Evolutionary conservation across 2,797 vertebrate genomes (phyloP).

Genomic region (Botia almorhae): DNA sequence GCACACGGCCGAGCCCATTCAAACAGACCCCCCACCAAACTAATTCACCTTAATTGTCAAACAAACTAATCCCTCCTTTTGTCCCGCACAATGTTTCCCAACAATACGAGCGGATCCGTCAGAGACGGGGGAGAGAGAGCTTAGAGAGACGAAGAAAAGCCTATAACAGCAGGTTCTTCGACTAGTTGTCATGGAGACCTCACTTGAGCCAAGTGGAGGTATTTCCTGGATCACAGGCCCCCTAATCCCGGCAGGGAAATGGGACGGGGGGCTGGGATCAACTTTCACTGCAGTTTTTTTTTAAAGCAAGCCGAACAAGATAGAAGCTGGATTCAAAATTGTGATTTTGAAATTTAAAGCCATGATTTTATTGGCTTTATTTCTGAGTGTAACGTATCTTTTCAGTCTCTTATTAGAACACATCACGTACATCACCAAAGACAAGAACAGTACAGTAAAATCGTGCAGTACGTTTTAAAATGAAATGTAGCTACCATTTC

Average conservation of each 20-base stretch:
- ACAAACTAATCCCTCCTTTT: conserved; percentile 55
- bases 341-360: too few species aligned
- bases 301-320: neutral
- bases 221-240: conserved; percentile 97
- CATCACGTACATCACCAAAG: too few species aligned
- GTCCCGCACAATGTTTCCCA: conserved; percentile 79
- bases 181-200: conserved; percentile 93
- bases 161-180: conserved; percentile 88
- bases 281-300: conserved; percentile 76
- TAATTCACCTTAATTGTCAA: conserved; percentile 43
- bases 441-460: too few species aligned
- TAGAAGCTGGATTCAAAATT: neutral
- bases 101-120: conserved; percentile 40
- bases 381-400: too few species aligned
- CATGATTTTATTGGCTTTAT: neutral
- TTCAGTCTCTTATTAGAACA: too few species aligned
- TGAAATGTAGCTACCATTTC: too few species aligned
- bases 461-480: too few species aligned
- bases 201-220: conserved; percentile 95
- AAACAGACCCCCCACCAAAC: conserved; percentile 30
- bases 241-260: conserved; percentile 89
- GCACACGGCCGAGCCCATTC: neutral
- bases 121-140: conserved; percentile 43
- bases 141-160: conserved; percentile 64
- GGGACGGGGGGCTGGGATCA: conserved; percentile 77